Evolutionary conservation across 2,888 invertebrate species (phyloP).

Genomic region (Scaptomyza parva): DNA sequence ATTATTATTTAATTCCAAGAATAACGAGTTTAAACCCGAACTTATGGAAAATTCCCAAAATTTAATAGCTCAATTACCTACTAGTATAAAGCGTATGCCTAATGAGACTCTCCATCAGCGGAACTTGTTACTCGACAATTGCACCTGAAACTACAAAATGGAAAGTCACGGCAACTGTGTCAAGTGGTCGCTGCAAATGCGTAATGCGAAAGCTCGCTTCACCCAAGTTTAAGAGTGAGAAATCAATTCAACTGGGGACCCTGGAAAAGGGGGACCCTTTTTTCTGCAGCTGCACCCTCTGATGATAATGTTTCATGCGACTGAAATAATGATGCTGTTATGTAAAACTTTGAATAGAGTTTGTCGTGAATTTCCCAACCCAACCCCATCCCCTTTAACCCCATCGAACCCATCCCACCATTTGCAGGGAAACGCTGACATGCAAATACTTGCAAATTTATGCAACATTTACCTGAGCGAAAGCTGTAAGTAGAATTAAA

Average conservation of each 20-base stretch:
- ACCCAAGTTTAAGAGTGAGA: conserved; percentile 40
- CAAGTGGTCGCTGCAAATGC: conserved; percentile 19
- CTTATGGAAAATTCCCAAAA: not conserved
- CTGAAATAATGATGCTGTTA: conserved; percentile 43
- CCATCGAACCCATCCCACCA: not conserved
- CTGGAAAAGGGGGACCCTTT: conserved; percentile 13
- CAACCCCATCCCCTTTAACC: not conserved
- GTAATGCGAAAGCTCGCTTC: conserved; percentile 8
- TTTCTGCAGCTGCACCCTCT: conserved; percentile 24
- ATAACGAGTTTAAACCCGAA: not conserved
- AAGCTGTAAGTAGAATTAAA: conserved; percentile 61
- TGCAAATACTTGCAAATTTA: conserved; percentile 76
- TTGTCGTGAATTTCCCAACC: not conserved
- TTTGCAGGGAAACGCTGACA: conserved; percentile 52
- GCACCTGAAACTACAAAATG: conserved; percentile 49
- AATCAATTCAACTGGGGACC: conserved; percentile 48
- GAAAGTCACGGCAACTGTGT: conserved; percentile 45
- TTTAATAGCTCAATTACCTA: not conserved
- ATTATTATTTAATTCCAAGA: conserved; percentile 8
- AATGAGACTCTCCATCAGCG: conserved; percentile 37
- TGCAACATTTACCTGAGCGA: conserved; percentile 60
- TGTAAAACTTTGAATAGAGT: conserved; percentile 36
- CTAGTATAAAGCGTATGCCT: conserved; percentile 7
- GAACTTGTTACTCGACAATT: conserved; percentile 35
- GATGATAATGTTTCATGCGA: conserved; percentile 25